Evolutionary conservation across 2,888 invertebrate genomes (phyloP).

Genomic region (Epirrhoe alternata): DNA sequence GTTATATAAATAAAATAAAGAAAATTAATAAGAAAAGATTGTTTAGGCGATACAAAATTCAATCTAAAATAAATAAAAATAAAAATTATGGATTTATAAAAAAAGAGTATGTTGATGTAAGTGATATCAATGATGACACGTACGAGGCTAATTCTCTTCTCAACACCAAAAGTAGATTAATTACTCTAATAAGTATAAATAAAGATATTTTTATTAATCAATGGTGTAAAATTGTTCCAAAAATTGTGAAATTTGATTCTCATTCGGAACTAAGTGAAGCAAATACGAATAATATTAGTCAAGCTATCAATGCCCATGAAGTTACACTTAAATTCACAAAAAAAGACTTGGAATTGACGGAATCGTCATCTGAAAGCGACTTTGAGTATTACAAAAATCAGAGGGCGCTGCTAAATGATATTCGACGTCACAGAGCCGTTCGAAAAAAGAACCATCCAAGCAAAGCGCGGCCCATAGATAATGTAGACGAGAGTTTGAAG

Average conservation of each 20-base stretch:
- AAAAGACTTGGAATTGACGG: constrained; percentile 66
- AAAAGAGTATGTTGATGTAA: constrained; percentile 54
- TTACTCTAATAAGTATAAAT: constrained; percentile 52
- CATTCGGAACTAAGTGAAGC: constrained; percentile 61
- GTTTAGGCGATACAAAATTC: constrained; percentile 53
- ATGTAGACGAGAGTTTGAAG: constrained; percentile 70
- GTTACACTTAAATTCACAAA: constrained; percentile 59
- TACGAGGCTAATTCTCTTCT: constrained; percentile 60
- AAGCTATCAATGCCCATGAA: constrained; percentile 46
- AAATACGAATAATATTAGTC: constrained; percentile 47
- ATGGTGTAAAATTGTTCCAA: constrained; percentile 58
- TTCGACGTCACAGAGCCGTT: constrained; percentile 64
- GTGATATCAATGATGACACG: constrained; percentile 52
- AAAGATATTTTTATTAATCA: constrained; percentile 50
- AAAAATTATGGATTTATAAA: constrained; percentile 53
- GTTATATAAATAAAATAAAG: constrained; percentile 65
- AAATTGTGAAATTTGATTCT: constrained; percentile 37
- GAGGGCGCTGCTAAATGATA: constrained; percentile 62
- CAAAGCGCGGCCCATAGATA: constrained; percentile 52
- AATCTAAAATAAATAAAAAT: constrained; percentile 36
- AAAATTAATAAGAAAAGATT: constrained; percentile 43
- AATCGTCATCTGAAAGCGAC: constrained; percentile 71
- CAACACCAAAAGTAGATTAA: constrained; percentile 55
- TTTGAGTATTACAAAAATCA: constrained; percentile 59
- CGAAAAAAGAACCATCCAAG: constrained; percentile 67